Base-by-base conservation (phyloP, 2,797 vertebrate genomes). In the Anguilla pacifica region DNA sequence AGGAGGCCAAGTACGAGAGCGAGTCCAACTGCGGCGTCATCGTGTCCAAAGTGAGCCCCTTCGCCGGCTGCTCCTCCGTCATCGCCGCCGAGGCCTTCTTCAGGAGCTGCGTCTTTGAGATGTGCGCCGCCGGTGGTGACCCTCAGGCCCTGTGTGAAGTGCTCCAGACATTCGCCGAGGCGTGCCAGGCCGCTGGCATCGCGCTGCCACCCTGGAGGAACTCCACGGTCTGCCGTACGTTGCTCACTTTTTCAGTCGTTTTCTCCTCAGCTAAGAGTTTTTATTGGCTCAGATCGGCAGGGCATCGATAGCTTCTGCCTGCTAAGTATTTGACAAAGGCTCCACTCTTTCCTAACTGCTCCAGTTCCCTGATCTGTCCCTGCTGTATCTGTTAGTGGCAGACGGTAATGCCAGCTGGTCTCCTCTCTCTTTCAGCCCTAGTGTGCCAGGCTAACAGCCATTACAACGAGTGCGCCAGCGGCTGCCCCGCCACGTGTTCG, bases 151-250 rank as follows among this genome's bases (percentile, higher is more conserved):
- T 97, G 13, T 98, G 97, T 85, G 83, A 93, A 28, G 92, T 90
- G 13, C 89, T 97, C 81, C 91, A 96, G 86, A 86, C 89, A 59
- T 97, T 97, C 1, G 92, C 93, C 6, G 93, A 92, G 0, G 90
- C 96, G 0, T 98, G 97, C 92, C 92, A 93, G 82, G 92, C 94
- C n/a, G 96, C 93, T 35, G 97, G 97, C 2, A 91, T 96, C 85
- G 53, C 39, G 19, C 28, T 97, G 35, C 85, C 90, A 0, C 59
- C 43, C 46, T 97, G 97, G 97, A 97, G 96, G 90, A 97, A 97
- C 87, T 90, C 91, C n/a, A 95, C 96, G 10, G 91, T 95, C 88
- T 97, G 97, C 89, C 83, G 97, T 98, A 95, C 43, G 97, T 96
- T 57, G 2, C 43, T 74, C 2, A 70, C 35, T 39, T 49, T 83